A percentile compares a stretch with the other conserved stretches of the same genome.
phyloP scores from a whole-genome alignment of 2,797 vertebrate genomes.

The Halcyon smyrnensis region DNA sequence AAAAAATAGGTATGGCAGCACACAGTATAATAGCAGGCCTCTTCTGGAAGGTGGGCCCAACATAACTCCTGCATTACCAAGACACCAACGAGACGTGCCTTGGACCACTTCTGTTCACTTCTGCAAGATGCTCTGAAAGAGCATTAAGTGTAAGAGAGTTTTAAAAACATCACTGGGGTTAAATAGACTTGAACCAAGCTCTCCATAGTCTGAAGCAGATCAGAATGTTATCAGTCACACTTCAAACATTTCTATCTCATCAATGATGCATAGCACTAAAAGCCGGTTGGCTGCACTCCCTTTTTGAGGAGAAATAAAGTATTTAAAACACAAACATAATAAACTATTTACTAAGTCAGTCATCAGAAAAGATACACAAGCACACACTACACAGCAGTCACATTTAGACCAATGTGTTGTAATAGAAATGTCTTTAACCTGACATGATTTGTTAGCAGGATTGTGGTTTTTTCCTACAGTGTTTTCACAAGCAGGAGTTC shows the following conservation, averaged over 20 bases:
- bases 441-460: background rate
- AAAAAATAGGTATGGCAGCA: background rate
- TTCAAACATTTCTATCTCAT: background rate
- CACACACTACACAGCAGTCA: background rate
- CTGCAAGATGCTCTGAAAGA: background rate
- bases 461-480: accelerated
- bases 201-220: background rate
- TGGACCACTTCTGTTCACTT: background rate
- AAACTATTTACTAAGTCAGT: background rate
- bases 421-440: background rate
- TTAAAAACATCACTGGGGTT: background rate
- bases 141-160: background rate
- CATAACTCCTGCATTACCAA: background rate
- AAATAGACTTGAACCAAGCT: background rate
- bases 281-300: background rate
- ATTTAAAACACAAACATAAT: background rate
- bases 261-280: background rate
- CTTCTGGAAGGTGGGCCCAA: background rate
- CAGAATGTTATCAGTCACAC: background rate
- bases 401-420: background rate
- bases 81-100: background rate
- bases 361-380: background rate
- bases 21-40: background rate
- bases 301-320: background rate
- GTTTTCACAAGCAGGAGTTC: background rate